These are phyloP conservation scores for Acropternis orthonyx DNA, from an alignment of 2,797 vertebrate genomes.

Conservation along the genomic window DNA sequence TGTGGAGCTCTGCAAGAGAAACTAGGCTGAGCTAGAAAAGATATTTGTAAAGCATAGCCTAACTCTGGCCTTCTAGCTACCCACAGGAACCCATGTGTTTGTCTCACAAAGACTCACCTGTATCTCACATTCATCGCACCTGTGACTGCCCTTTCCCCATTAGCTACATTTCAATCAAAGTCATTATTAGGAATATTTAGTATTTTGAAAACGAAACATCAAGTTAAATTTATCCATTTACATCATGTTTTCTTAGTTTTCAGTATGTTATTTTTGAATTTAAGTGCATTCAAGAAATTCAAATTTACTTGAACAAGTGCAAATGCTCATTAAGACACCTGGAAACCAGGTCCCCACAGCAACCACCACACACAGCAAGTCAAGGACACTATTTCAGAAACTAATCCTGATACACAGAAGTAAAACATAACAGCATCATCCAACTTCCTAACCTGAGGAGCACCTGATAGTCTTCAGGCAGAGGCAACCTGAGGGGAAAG, in stretches of 20 bases:
- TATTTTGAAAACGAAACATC: neutral
- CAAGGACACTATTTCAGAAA: neutral
- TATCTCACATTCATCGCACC: neutral
- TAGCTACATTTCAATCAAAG: neutral
- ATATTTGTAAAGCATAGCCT: neutral
- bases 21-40: neutral
- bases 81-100: fast-evolving
- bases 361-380: neutral
- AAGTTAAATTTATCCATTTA: neutral
- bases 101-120: neutral
- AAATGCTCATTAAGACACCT: neutral
- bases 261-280: neutral
- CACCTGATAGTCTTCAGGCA: neutral
- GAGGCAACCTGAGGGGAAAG: neutral
- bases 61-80: neutral
- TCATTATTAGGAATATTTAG: neutral
- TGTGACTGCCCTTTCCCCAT: neutral
- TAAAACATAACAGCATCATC: neutral
- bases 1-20: neutral
- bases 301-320: neutral
- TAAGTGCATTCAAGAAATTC: neutral
- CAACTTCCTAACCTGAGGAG: neutral
- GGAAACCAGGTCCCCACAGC: neutral
- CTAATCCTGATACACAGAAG: neutral
- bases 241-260: neutral